Evolutionary conservation across 2,113 vertebrate genomes (phyloP).

Genomic region (Ovis canadensis): DNA sequence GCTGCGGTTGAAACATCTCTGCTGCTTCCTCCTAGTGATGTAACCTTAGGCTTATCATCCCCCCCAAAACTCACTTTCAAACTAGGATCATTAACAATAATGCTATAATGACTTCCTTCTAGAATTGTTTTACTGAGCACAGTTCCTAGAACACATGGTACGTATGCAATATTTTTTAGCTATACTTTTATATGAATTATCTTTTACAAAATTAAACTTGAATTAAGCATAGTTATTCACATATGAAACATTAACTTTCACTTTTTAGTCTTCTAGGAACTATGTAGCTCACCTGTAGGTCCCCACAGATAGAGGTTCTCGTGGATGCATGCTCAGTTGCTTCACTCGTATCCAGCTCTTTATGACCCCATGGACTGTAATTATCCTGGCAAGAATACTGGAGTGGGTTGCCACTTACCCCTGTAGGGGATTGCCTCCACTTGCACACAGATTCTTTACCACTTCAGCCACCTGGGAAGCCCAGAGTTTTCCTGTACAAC

Average conservation of each 20-base stretch:
- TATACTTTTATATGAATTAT: background rate
- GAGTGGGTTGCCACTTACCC: background rate
- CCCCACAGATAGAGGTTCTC: background rate
- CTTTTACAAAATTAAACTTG: background rate
- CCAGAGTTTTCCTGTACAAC: background rate
- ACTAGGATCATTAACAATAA: background rate
- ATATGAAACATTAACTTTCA: background rate
- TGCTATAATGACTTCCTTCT: background rate
- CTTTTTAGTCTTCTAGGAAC: background rate
- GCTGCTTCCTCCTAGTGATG: background rate
- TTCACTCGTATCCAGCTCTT: background rate
- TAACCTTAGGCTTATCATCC: background rate
- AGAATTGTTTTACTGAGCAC: background rate
- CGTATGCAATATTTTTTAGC: background rate
- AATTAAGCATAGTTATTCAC: background rate
- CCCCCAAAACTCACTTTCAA: background rate
- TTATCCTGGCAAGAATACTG: background rate
- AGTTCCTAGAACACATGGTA: background rate
- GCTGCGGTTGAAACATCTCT: background rate
- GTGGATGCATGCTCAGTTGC: fast-evolving
- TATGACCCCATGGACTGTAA: background rate
- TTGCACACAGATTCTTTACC: background rate
- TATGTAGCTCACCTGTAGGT: background rate
- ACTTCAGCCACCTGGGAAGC: background rate
- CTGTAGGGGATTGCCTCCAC: background rate